Percentiles rank a stretch among this genome's conserved stretches.
phyloP scores from a whole-genome alignment of 1,140 invertebrate genomes.

The Bemisia tabaci region DNA sequence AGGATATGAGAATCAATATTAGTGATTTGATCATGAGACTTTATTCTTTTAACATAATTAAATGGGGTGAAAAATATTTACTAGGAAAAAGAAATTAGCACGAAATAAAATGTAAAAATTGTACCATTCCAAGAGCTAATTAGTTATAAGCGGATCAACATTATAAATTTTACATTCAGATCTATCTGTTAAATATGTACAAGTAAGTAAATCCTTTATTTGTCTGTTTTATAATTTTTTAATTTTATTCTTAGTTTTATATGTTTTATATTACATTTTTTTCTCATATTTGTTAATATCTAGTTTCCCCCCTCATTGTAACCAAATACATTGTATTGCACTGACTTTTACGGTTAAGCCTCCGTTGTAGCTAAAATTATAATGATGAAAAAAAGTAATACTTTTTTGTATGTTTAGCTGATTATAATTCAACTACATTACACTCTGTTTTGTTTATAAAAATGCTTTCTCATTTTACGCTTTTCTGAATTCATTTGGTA shows the following conservation, averaged over 20 bases:
- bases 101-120: slow-evolving; percentile 1
- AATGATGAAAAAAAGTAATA: not conserved
- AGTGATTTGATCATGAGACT: too few relatives aligned
- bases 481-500: too few relatives aligned
- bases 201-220: not conserved
- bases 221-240: not conserved
- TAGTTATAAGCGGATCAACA: not conserved
- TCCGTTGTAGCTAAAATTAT: not conserved
- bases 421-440: not conserved
- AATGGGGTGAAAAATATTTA: too few relatives aligned
- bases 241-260: not conserved
- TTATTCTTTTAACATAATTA: too few relatives aligned
- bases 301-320: not conserved
- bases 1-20: too few relatives aligned
- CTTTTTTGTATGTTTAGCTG: not conserved
- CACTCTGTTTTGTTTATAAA: not conserved
- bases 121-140: not conserved
- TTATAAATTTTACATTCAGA: not conserved
- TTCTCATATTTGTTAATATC: not conserved
- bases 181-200: not conserved
- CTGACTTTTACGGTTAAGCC: not conserved
- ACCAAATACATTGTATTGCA: not conserved
- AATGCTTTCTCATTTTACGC: too few relatives aligned
- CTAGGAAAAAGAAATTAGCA: too few relatives aligned
- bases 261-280: not conserved